phyloP scores from a whole-genome alignment of 2,797 vertebrate species.

The Gobio occitaniae region DNA sequence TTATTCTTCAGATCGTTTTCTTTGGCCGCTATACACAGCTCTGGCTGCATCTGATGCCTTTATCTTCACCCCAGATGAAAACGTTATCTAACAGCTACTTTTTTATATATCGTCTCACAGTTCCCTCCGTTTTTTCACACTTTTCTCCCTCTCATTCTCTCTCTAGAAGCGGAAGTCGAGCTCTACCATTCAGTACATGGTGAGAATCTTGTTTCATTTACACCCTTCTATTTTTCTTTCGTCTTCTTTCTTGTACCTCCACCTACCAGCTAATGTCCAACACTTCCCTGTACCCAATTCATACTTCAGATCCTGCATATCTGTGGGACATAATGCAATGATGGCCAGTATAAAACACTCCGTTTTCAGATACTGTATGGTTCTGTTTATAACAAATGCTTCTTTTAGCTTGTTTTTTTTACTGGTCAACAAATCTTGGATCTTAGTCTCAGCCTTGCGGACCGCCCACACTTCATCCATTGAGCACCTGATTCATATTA shows the following conservation, averaged over 20 bases:
- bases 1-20: background rate
- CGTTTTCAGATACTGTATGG: background rate
- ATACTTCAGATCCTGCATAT: conserved; percentile 62
- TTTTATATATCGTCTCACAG: background rate
- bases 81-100: conserved; percentile 1
- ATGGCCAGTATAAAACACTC: background rate
- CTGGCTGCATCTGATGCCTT: background rate
- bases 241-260: conserved; percentile 67
- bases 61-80: background rate
- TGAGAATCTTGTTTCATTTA: conserved; percentile 72
- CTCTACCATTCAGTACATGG: conserved; percentile 83
- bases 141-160: conserved; percentile 57
- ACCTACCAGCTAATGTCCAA: background rate
- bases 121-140: conserved; percentile 36
- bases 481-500: background rate
- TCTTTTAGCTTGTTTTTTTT: conserved; percentile 7
- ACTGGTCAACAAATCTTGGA: background rate
- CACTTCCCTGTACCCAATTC: background rate
- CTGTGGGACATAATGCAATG: conserved; percentile 42
- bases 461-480: background rate
- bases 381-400: background rate
- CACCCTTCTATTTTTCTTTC: conserved; percentile 59
- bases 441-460: background rate
- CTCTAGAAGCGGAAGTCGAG: conserved; percentile 84
- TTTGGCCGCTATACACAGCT: background rate